Base-by-base conservation (phyloP, 2,113 vertebrate species). In the Callipepla californica region DNA sequence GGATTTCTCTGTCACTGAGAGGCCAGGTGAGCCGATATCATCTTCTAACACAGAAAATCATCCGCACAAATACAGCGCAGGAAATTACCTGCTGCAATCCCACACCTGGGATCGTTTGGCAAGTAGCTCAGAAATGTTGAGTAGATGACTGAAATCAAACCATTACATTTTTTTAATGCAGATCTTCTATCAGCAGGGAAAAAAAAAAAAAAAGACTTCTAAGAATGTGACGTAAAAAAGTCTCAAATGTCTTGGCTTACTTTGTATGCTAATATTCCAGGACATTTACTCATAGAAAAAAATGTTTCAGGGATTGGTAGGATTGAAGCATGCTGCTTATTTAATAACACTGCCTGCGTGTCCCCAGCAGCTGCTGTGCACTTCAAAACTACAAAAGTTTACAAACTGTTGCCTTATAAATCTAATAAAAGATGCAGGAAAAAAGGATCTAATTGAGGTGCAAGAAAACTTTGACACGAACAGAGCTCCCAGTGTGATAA, bases 11-110 rank as follows among this genome's bases (percentile, higher is more conserved):
- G 99, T 99, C 98, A 97, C 96, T 21, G 90, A 96, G 89, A 93
- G 94, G 98, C 98, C 99, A 99, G 99, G 99, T 99, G 99, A 99
- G 97, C 97, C 61, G 98, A 98, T 99, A 99, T 98, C 96, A 99
- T 99, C 98, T 98, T 97, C 97, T 95, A 97, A 97, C 98, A 97
- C 97, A 98, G 97, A 98, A 98, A 98, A 98, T 98, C 98, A 98
- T 97, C 98, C 97, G 82, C 97, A 96, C 92, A 96, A 97, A 96
- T 77, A 96, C 94, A 82, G 94, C 66, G 85, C 98, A 99, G 98
- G 98, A 99, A 99, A 98, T 99, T 98, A 99, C 98, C 97, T 97
- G 97, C 98, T 98, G 98, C 97, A 98, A 98, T 96, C 98, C 98
- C 98, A 98, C 98, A 98, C 98, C 98, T 98, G 98, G 98, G 95